phyloP scores from a whole-genome alignment of 2,888 invertebrate species.

The Bimastos eiseni region DNA sequence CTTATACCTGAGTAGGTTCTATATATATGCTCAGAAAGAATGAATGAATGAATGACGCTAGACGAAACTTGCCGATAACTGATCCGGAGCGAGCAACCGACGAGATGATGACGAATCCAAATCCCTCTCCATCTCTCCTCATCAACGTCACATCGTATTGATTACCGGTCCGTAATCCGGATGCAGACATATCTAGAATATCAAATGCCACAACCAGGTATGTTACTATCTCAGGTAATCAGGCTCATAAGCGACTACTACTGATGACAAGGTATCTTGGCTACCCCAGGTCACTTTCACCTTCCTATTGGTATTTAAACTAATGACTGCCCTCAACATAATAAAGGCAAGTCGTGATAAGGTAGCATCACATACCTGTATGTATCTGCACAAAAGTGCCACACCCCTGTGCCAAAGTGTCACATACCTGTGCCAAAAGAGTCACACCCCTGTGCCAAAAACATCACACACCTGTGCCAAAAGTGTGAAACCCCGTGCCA shows the following conservation, averaged over 20 bases:
- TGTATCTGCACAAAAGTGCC: no score
- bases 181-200: neutral
- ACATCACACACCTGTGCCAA: neutral
- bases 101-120: constrained; percentile 97
- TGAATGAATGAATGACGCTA: neutral
- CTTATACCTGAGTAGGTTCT: no score
- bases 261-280: no score
- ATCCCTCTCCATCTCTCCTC: constrained; percentile 89
- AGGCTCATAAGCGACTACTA: no score
- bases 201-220: neutral
- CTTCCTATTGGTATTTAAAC: no score
- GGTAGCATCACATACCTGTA: no score
- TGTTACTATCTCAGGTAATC: neutral
- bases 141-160: constrained; percentile 83
- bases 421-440: neutral
- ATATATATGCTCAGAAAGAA: neutral
- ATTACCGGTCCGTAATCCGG: neutral
- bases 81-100: constrained; percentile 60
- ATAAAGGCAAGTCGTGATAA: no score
- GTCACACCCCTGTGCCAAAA: neutral
- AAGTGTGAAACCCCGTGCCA: neutral
- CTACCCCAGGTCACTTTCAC: no score
- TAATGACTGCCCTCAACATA: no score
- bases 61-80: constrained; percentile 55
- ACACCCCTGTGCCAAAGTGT: neutral